These are phyloP conservation scores for Porites divaricata DNA, from an alignment of 92 coral and sea anemone species.

Conservation along the genomic window DNA sequence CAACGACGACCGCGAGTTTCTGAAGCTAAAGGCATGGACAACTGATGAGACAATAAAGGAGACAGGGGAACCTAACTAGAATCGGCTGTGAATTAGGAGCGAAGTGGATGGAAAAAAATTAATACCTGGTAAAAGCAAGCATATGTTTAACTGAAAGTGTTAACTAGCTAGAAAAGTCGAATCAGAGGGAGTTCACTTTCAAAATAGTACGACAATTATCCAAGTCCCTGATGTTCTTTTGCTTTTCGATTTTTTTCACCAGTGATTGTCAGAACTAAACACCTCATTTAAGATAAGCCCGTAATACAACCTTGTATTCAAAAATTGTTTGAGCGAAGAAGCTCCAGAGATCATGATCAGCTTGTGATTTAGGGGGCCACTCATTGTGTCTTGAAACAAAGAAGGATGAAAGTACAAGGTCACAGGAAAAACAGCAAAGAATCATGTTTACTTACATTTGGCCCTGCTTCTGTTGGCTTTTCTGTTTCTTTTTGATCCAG, in stretches of 20 bases:
- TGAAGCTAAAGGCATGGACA: constrained; percentile 7
- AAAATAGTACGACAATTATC: too few species aligned
- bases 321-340: too few species aligned
- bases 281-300: too few species aligned
- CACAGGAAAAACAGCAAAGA: not conserved
- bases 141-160: too few species aligned
- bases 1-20: constrained; percentile 28
- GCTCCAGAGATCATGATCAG: too few species aligned
- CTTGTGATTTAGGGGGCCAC: not conserved
- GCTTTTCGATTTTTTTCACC: too few species aligned
- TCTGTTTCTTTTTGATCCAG: constrained; percentile 26
- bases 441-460: constrained; percentile 18
- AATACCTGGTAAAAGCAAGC: too few species aligned
- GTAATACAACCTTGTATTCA: too few species aligned
- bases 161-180: too few species aligned
- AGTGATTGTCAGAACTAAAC: too few species aligned
- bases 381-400: not conserved
- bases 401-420: not conserved
- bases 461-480: not conserved
- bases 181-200: too few species aligned
- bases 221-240: too few species aligned
- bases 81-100: not conserved
- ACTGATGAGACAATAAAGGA: not conserved
- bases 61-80: not conserved
- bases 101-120: not conserved